Percentiles rank a stretch among this genome's conserved stretches.
Conservation (phyloP, 2,797 vertebrate species). For the Pseudotriccus pelzelni region DNA sequence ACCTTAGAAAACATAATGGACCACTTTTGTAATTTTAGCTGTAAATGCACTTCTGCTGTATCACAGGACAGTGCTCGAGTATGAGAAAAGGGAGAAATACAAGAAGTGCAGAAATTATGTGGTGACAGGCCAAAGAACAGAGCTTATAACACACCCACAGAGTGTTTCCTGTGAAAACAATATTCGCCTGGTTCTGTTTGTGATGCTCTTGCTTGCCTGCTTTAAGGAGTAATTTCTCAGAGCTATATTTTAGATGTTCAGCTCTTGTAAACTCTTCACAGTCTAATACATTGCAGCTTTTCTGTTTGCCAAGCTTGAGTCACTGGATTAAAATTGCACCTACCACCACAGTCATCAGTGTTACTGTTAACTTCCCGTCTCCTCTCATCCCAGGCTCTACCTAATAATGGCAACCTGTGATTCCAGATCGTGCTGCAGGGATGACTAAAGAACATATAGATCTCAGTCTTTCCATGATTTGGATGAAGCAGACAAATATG, state of each 20-base stretch:
- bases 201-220: slow-evolving; percentile 35
- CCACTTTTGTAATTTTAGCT: slow-evolving; percentile 65
- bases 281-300: slow-evolving; percentile 46
- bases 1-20: slow-evolving; percentile 68
- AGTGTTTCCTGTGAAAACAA: slow-evolving; percentile 73
- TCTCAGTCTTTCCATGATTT: rapidly evolving
- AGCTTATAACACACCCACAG: slow-evolving; percentile 65
- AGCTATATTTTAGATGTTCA: slow-evolving; percentile 38
- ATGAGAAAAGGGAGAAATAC: slow-evolving; percentile 63
- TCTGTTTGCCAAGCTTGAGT: slow-evolving; percentile 36
- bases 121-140: slow-evolving; percentile 71
- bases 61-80: slow-evolving; percentile 42
- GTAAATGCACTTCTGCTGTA: slow-evolving; percentile 55
- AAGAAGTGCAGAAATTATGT: slow-evolving; percentile 60
- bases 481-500: neutral
- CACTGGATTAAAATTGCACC: slow-evolving; percentile 31
- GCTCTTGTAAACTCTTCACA: slow-evolving; percentile 48
- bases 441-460: neutral
- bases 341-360: neutral
- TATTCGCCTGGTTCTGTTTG: slow-evolving; percentile 42
- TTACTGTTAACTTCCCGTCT: neutral
- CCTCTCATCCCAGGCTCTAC: neutral
- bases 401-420: neutral
- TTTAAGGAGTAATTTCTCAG: slow-evolving; percentile 64
- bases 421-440: neutral